Evolutionary conservation across 2,888 invertebrate genomes (phyloP).

Genomic region (Drosophila putrida): DNA sequence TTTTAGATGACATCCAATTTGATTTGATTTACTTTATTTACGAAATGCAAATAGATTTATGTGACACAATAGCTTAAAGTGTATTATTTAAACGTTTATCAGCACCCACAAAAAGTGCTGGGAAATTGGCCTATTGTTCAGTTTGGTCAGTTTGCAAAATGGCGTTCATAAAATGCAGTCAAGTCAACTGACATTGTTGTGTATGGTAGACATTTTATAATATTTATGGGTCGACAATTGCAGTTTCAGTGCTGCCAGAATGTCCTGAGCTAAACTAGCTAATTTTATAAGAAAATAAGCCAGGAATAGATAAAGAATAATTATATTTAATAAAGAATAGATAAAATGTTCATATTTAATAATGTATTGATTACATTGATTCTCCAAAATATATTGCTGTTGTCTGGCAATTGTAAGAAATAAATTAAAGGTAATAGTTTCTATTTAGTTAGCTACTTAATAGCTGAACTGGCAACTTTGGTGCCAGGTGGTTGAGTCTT

Average conservation of each 20-base stretch:
- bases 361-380: no score
- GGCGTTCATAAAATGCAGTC: slow-evolving; percentile 16
- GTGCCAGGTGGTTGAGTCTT: slow-evolving; percentile 1
- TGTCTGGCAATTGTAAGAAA: no score
- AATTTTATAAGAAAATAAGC: no score
- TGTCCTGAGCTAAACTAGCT: no score
- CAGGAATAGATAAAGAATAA: no score
- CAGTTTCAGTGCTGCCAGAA: slow-evolving; percentile 19
- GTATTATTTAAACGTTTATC: slow-evolving; percentile 4
- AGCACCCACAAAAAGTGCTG: slow-evolving; percentile 3
- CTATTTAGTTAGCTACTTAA: no score
- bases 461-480: background rate
- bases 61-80: slow-evolving; percentile 20
- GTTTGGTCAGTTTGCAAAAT: slow-evolving; percentile 30
- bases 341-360: no score
- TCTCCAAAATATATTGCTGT: no score
- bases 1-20: slow-evolving; percentile 54
- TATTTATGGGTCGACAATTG: slow-evolving; percentile 45
- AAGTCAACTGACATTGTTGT: slow-evolving; percentile 20
- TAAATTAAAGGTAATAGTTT: no score
- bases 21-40: slow-evolving; percentile 38
- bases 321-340: no score
- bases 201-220: slow-evolving; percentile 45
- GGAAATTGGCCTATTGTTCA: slow-evolving; percentile 4
- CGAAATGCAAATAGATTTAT: slow-evolving; percentile 19